Conservation (phyloP, 2,113 vertebrate species). For the Halichoeres trimaculatus region DNA sequence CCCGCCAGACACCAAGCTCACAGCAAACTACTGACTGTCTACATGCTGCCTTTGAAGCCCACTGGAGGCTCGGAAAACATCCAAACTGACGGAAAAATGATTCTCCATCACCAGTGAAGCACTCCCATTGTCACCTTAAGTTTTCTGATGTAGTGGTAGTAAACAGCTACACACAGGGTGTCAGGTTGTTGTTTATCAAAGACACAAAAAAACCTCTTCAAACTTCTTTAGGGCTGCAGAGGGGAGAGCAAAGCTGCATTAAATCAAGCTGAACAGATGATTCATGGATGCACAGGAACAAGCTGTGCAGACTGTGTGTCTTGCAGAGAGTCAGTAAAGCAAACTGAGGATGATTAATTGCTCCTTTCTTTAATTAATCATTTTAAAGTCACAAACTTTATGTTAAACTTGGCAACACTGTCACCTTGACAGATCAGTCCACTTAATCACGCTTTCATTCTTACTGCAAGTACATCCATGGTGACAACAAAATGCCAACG, state of each 20-base stretch:
- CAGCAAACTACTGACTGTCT: slow-evolving; percentile 8
- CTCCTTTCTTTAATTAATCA: background rate
- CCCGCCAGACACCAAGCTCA: slow-evolving; percentile 19
- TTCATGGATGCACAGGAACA: slow-evolving; percentile 1
- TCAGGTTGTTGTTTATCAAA: background rate
- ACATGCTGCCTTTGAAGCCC: slow-evolving; percentile 20
- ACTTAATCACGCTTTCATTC: background rate
- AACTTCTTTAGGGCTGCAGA: background rate
- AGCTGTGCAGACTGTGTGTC: background rate
- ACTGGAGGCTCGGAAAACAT: background rate
- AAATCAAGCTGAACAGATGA: slow-evolving; percentile 2
- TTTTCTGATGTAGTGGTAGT: background rate
- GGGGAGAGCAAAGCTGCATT: background rate
- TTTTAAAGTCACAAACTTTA: background rate
- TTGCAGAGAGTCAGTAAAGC: background rate
- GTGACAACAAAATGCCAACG: background rate
- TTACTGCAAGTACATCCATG: background rate
- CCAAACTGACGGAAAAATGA: slow-evolving; percentile 1
- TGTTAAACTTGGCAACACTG: background rate
- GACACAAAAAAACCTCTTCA: background rate
- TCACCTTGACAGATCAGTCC: background rate
- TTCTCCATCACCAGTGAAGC: background rate
- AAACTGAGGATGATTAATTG: background rate
- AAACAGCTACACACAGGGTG: background rate
- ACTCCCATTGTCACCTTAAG: background rate